A percentile compares a stretch with the other conserved stretches of the same genome.
These are phyloP conservation scores for Hippocampus comes DNA, from an alignment of 2,113 vertebrate species.

Conservation along the genomic window DNA sequence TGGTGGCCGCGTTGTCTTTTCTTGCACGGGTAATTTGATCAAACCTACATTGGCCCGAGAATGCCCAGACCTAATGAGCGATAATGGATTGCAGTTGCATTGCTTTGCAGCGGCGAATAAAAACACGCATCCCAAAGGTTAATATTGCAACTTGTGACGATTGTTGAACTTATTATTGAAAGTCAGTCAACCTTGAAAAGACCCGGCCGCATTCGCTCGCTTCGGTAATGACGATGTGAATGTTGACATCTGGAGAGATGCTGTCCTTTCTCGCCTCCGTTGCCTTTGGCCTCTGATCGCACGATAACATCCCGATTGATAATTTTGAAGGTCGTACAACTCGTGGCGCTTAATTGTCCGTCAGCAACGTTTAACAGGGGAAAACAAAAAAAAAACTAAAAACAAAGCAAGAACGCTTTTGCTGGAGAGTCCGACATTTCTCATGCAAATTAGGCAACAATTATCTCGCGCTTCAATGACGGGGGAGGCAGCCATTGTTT, in stretches of 20 bases:
- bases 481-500: conserved; percentile 55
- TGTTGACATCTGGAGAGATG: conserved; percentile 4
- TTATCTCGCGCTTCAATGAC: conserved; percentile 66
- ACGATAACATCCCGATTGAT: conserved; percentile 65
- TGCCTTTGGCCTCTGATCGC: conserved; percentile 45
- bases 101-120: conserved; percentile 24
- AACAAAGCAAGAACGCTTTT: conserved; percentile 46
- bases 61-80: conserved; percentile 22
- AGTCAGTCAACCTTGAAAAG: conserved; percentile 11
- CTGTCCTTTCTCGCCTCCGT: neutral
- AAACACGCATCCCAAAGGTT: conserved; percentile 29
- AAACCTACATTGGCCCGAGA: conserved; percentile 40
- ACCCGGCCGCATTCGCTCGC: conserved; percentile 3
- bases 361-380: conserved; percentile 26
- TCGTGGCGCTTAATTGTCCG: conserved; percentile 63
- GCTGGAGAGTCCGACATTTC: conserved; percentile 60
- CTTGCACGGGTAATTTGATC: conserved; percentile 54
- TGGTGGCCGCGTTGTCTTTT: conserved; percentile 15
- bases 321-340: conserved; percentile 65
- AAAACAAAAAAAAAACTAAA: neutral
- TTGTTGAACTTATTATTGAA: conserved; percentile 17
- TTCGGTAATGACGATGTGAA: conserved; percentile 8
- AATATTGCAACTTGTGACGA: conserved; percentile 16
- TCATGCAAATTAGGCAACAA: conserved; percentile 67
- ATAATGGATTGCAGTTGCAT: conserved; percentile 47